Base-by-base conservation (phyloP, 2,888 invertebrate species). In the Taenaris catops region DNA sequence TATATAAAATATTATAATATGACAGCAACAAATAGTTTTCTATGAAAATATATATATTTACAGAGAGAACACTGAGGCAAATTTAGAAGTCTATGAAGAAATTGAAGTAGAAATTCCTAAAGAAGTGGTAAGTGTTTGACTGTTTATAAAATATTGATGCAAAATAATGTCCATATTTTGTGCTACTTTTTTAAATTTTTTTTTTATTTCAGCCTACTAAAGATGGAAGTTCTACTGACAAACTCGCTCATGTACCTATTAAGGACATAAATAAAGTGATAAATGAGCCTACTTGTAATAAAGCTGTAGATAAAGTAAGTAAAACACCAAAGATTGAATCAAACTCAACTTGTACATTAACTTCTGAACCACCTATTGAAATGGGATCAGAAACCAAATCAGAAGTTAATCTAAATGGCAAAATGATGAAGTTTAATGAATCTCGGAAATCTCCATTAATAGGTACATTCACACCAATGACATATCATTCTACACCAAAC, bases 81-180 rank as follows among this genome's bases (percentile, higher is more conserved):
- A 86, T 57, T 62, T 87, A 46, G 87, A 87, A 62, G 84, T 87
- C 2, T 87, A 87, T 64, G 87, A 87, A 65, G 87, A 87, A 58
- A 80, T 87, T 50, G 74, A 84, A 49, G 66, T 83, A 44, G 78
- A 79, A 69, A 73, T 84, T 34, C 66, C 79, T 19, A 80, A 78
- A 59, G 75, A 79, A 66, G 58, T 63, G 67, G 83, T 83, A 55
- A 65, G 72, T 49, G 19, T 24, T 14, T 25, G 16, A 7, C 10
- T 6, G n/a, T 17, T 8, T 0, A 4, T 25, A 7, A 5, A 25
- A 11, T 19, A 16, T 14, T 18, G 4, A 4, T 10, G 29, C 4
- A 33, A 16, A n/a, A 18, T 21, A 21, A 18, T 11, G 27, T 3
- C 4, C 7, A 9, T 8, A 8, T 8, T n/a, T n/a, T n/a, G n/a